phyloP scores from a whole-genome alignment of 2,797 vertebrate genomes.

The Botia kubotai region DNA sequence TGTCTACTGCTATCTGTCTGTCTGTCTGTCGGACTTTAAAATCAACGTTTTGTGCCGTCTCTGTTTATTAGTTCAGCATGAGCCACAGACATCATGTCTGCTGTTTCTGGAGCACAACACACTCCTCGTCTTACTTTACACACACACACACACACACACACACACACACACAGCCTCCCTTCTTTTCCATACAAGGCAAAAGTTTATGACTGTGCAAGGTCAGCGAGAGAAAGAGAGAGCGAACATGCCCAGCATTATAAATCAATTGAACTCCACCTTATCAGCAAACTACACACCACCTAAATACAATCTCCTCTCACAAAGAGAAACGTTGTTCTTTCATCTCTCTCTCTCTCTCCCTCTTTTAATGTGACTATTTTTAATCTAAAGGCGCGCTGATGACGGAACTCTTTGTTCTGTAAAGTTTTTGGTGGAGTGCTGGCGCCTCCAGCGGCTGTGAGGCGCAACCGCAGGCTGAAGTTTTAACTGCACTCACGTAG shows the following conservation, averaged over 20 bases:
- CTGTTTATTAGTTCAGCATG: background rate
- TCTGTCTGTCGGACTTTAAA: background rate
- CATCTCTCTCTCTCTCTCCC: constrained; percentile 57
- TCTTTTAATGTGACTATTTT: constrained; percentile 72
- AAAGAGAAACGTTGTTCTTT: constrained; percentile 43
- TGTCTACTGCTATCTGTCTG: background rate
- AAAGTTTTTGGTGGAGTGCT: constrained; percentile 72
- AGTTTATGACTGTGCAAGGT: constrained; percentile 53
- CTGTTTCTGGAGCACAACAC: constrained; percentile 2
- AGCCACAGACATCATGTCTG: constrained; percentile 21
- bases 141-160: no score
- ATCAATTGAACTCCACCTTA: constrained; percentile 16
- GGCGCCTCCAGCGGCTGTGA: constrained; percentile 80
- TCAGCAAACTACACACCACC: constrained; percentile 46
- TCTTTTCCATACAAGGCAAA: constrained; percentile 75
- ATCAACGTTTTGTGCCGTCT: background rate
- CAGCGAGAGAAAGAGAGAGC: background rate
- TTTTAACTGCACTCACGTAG: constrained; percentile 60
- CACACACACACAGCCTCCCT: background rate
- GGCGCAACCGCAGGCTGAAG: constrained; percentile 61
- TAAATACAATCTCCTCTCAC: constrained; percentile 20
- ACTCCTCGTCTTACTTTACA: constrained; percentile 18
- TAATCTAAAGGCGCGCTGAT: constrained; percentile 77
- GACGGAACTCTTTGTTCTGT: constrained; percentile 69
- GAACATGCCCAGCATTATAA: constrained; percentile 34